Percentiles rank a stretch among this genome's conserved stretches.
Evolutionary conservation across 1,140 invertebrate species (phyloP).

Genomic region (Meloidogyne floridensis): DNA sequence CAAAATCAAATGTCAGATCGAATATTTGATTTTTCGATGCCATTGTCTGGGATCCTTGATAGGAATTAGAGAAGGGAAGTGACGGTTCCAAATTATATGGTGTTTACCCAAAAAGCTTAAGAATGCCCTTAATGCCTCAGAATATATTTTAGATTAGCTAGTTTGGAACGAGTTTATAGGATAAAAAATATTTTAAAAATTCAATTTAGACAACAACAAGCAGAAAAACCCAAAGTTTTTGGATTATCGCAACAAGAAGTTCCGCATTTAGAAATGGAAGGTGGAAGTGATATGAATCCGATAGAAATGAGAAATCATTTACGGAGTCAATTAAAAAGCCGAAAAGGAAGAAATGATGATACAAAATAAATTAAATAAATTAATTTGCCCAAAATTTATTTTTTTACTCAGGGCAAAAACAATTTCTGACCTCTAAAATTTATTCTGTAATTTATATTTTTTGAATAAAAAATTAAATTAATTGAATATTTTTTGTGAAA

Average conservation of each 20-base stretch:
- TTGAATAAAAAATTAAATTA: not conserved
- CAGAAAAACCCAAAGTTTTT: slow-evolving; percentile 16
- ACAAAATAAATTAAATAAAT: not conserved
- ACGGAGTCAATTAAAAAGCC: slow-evolving; percentile 22
- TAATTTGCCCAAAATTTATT: not conserved
- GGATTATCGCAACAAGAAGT: slow-evolving; percentile 21
- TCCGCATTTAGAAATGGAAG: not conserved
- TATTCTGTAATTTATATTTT: not conserved
- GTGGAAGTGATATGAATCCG: not conserved
- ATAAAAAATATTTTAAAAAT: too few relatives aligned
- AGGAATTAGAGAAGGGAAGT: too few relatives aligned
- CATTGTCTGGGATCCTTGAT: too few relatives aligned
- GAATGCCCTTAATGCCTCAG: too few relatives aligned
- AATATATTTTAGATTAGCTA: too few relatives aligned
- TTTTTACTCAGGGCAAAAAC: not conserved
- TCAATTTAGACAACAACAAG: not conserved
- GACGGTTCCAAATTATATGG: too few relatives aligned
- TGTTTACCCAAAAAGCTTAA: too few relatives aligned
- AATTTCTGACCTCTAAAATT: not conserved
- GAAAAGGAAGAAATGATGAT: slow-evolving; percentile 18
- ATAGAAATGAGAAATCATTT: slow-evolving; percentile 21
- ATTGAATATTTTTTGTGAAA: too few relatives aligned
- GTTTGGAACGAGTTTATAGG: too few relatives aligned
- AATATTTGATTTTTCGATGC: too few relatives aligned
- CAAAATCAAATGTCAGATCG: too few relatives aligned